These are phyloP conservation scores for Neoarius graeffei DNA, from an alignment of 2,113 vertebrate species.

Conservation along the genomic window DNA sequence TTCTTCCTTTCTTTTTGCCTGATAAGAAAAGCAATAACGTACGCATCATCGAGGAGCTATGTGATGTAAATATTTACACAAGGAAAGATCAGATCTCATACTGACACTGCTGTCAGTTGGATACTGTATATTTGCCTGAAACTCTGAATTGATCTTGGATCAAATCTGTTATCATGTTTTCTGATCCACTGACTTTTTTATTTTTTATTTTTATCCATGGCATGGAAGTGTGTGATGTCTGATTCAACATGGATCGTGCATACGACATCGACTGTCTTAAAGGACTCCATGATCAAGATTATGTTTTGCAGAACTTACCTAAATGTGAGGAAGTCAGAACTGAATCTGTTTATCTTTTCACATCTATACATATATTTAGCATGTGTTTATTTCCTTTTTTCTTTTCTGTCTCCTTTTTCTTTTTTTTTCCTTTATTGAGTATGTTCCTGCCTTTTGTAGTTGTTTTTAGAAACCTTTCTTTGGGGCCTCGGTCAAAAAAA, in stretches of 20 bases:
- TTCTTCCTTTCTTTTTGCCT: neutral
- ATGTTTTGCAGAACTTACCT: neutral
- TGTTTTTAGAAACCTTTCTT: neutral
- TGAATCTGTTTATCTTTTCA: neutral
- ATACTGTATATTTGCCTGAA: neutral
- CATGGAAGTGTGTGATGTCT: slow-evolving; percentile 54
- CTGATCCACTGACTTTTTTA: neutral
- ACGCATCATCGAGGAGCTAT: neutral
- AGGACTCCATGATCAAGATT: neutral
- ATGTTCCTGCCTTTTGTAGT: neutral
- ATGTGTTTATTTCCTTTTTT: neutral
- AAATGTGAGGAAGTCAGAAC: neutral
- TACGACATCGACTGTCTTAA: slow-evolving; percentile 41
- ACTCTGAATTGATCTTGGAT: neutral
- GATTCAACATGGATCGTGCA: slow-evolving; percentile 49
- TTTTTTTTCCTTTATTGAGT: neutral
- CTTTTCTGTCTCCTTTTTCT: neutral
- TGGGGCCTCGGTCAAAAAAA: too few relatives aligned
- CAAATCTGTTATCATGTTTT: neutral
- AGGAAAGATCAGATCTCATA: neutral
- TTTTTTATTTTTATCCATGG: neutral
- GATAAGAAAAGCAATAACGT: neutral
- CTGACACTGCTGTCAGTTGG: neutral
- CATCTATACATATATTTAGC: neutral
- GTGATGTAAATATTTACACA: neutral